Evolutionary conservation across 2,113 vertebrate species (phyloP).

Genomic region (Sciurus niger): DNA sequence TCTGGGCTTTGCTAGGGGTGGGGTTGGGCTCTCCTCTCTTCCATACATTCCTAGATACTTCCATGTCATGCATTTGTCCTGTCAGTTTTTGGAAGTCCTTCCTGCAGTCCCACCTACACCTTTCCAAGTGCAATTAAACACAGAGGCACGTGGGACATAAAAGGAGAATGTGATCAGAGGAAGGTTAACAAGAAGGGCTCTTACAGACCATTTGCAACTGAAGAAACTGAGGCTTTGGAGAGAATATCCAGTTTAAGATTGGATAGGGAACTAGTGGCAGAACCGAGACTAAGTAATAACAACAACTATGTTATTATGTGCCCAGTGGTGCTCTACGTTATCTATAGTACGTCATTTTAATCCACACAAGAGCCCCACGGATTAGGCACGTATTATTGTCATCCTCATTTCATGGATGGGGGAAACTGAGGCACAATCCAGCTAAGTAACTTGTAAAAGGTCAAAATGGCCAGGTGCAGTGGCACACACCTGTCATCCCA

Average conservation of each 20-base stretch:
- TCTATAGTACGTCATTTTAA: not conserved
- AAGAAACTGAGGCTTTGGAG: not conserved
- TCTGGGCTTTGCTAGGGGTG: not conserved
- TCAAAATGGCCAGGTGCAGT: too few species aligned
- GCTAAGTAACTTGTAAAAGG: not conserved
- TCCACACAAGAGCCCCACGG: not conserved
- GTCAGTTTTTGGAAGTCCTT: not conserved
- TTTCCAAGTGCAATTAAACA: not conserved
- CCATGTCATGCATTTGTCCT: not conserved
- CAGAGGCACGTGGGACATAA: not conserved
- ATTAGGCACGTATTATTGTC: not conserved
- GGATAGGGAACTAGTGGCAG: not conserved
- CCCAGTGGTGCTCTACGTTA: not conserved
- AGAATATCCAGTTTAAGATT: not conserved
- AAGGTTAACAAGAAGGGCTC: not conserved
- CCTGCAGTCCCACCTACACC: not conserved
- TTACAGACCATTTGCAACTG: not conserved
- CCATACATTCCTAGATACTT: not conserved
- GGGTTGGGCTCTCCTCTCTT: not conserved
- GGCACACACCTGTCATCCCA: too few species aligned
- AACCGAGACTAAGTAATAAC: not conserved
- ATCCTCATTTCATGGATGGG: not conserved
- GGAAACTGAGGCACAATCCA: slow-evolving; percentile 20
- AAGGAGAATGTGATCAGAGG: not conserved
- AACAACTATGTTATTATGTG: not conserved